These are phyloP conservation scores for Hylaeus anthracinus DNA, from an alignment of 1,140 invertebrate species.

Conservation along the genomic window DNA sequence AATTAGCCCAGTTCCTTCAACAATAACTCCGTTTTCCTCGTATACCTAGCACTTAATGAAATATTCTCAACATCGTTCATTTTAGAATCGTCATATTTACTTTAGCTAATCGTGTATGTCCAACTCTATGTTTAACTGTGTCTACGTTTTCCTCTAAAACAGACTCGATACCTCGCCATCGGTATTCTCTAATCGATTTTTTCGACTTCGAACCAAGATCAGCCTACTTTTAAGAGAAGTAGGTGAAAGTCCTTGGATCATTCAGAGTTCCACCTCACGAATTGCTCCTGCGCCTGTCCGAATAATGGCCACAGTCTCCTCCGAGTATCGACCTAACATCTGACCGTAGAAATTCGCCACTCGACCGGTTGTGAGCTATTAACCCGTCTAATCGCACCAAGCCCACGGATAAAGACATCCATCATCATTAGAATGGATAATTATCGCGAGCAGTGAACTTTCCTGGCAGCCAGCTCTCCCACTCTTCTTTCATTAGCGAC, in stretches of 20 bases:
- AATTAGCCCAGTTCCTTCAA: too few relatives aligned
- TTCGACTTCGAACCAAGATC: not conserved
- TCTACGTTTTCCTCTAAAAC: not conserved
- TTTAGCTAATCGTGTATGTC: not conserved
- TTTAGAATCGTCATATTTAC: too few relatives aligned
- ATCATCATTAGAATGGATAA: constrained; percentile 68
- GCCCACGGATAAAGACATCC: constrained; percentile 64
- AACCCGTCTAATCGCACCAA: constrained; percentile 60
- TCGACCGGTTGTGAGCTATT: constrained; percentile 56
- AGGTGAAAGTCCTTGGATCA: not conserved
- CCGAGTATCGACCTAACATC: constrained; percentile 28
- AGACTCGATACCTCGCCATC: not conserved
- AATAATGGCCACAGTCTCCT: not conserved
- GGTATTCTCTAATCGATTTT: not conserved
- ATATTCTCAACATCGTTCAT: too few relatives aligned
- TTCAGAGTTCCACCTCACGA: not conserved
- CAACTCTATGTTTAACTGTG: not conserved
- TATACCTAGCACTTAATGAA: too few relatives aligned
- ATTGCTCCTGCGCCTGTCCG: not conserved
- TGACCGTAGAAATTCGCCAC: constrained; percentile 22
- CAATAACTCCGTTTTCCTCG: too few relatives aligned
- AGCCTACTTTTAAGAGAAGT: too few relatives aligned
- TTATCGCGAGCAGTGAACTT: constrained; percentile 69
- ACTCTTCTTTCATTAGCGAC: constrained; percentile 61
- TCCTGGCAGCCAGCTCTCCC: constrained; percentile 31